phyloP scores from a whole-genome alignment of 2,113 vertebrate species.

The Hypomesus transpacificus region DNA sequence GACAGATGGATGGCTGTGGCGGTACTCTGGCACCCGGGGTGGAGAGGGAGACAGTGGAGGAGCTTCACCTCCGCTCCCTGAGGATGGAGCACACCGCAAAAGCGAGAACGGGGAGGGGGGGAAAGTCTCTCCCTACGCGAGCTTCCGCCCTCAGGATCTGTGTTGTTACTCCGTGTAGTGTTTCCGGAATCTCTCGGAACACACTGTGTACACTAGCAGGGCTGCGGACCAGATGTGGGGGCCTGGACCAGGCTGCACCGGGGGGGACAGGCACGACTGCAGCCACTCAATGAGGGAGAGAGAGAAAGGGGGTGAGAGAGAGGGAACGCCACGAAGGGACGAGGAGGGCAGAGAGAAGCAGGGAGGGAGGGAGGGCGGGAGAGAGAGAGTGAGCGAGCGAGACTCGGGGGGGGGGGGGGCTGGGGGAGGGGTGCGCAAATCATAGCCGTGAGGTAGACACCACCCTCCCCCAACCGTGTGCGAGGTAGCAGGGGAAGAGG shows the following conservation, averaged over 20 bases:
- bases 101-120: constrained; percentile 4
- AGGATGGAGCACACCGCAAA: constrained; percentile 25
- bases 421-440: constrained; percentile 8
- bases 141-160: constrained; percentile 44
- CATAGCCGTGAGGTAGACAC: constrained; percentile 2
- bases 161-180: constrained; percentile 49
- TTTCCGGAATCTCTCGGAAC: constrained; percentile 56
- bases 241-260: constrained; percentile 11
- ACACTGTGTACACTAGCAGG: constrained; percentile 33
- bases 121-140: constrained; percentile 11
- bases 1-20: constrained; percentile 18
- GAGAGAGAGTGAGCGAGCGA: background rate
- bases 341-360: constrained; percentile 20
- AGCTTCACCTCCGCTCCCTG: constrained; percentile 21
- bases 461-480: constrained; percentile 33
- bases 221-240: constrained; percentile 64
- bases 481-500: constrained; percentile 18
- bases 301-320: constrained; percentile 12
- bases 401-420: background rate
- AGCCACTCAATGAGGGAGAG: constrained; percentile 4
- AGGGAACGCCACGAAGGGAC: background rate
- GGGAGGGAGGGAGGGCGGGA: constrained; percentile 1
- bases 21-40: constrained; percentile 26
- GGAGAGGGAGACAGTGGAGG: constrained; percentile 12
- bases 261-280: constrained; percentile 39